phyloP scores from a whole-genome alignment of 1,140 invertebrate genomes.

The Pseudomyrmex cubaensis region DNA sequence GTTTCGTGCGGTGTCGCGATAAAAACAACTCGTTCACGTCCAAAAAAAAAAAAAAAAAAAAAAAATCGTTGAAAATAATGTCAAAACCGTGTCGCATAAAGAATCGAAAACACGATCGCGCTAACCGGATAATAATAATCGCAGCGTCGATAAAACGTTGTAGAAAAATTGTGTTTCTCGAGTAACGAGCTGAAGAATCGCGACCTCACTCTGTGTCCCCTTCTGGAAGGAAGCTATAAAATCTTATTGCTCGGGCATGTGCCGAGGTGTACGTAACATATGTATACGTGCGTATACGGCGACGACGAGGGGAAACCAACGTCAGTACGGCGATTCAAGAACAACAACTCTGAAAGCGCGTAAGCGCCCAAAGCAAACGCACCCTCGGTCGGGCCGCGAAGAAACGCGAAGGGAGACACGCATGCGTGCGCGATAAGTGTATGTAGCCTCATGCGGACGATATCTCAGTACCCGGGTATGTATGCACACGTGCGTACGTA shows the following conservation, averaged over 20 bases:
- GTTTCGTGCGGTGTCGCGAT: too few relatives aligned
- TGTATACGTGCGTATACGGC: neutral
- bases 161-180: neutral
- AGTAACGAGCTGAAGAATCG: conserved; percentile 41
- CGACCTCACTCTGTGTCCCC: neutral
- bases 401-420: conserved; percentile 66
- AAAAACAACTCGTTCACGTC: too few relatives aligned
- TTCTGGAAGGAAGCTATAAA: conserved; percentile 46
- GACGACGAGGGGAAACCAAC: neutral
- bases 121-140: neutral
- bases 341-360: conserved; percentile 9
- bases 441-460: conserved; percentile 42
- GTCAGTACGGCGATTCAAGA: neutral
- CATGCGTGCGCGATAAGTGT: conserved; percentile 65
- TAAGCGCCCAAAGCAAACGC: too few relatives aligned
- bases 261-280: neutral
- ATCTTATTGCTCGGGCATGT: conserved; percentile 44
- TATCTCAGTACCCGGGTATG: conserved; percentile 9
- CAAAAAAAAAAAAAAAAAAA: too few relatives aligned
- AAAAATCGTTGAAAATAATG: too few relatives aligned
- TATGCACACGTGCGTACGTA: conserved; percentile 35
- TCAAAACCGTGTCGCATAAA: neutral
- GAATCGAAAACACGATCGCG: neutral
- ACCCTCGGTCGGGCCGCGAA: neutral
- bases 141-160: too few relatives aligned